Evolutionary conservation across 2,797 vertebrate species (phyloP), one percentile per base, ranked within the genome.

Genomic region (Rhinella marina): DNA sequence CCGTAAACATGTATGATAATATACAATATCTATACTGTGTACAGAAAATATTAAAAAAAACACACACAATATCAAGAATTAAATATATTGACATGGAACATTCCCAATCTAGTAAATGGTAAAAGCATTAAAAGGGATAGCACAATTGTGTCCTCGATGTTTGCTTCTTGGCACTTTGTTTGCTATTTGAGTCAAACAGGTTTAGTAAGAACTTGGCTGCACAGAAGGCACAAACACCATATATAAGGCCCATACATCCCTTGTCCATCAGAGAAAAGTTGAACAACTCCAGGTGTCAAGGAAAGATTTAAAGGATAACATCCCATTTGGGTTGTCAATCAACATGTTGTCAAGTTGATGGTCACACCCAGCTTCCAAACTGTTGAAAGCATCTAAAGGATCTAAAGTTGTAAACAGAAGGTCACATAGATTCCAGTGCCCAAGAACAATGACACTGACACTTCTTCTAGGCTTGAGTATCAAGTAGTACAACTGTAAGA

Each of bases 241-340:
- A 16, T 2, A n/a, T 52, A 54, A 54, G 54, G 75, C 50, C 12
- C 21, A 1, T 25, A 14, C 50, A 77, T n/a, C 48, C 50, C 75
- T 54, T 77, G 75, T 77, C 75, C 50, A 25, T 77, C 75, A 76
- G 12, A n/a, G 16, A 1, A 17, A 29, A 72, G 7, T 72, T 48
- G 41, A 75, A 75, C 32, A 75, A 23, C 72, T 48, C 41, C 72
- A n/a, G 72, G 48, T n/a, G 75, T 54, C 75, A 77, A 77, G 2
- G 10, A 77, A 41, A 23, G 27, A 21, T 59, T 59, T 61, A 61
- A 59, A 32, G 56, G 10, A 80, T 56, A 81, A 48, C 21, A 41
- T 62, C 14, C 21, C 11, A 62, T 25, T 62, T 81, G 11, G 17
- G 21, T 7, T 64, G 32, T 62, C 57, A 81, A 14, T 81, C 79